Conservation (phyloP, 1,140 invertebrate genomes). For the Papilio aristodemus region DNA sequence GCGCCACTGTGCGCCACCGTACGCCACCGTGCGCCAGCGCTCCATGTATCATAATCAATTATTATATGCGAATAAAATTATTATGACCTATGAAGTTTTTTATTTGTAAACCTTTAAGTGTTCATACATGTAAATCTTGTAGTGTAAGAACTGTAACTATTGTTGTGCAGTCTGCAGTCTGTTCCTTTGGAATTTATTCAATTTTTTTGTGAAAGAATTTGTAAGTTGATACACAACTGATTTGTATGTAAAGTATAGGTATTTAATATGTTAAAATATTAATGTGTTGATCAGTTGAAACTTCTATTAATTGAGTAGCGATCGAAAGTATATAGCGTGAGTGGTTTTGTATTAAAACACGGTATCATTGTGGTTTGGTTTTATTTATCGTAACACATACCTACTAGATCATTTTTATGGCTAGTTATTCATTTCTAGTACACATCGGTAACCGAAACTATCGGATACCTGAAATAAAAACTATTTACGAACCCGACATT, state of each 20-base stretch:
- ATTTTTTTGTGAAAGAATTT: conserved; percentile 5
- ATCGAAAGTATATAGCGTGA: conserved; percentile 7
- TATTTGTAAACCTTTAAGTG: conserved; percentile 34
- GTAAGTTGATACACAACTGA: conserved; percentile 11
- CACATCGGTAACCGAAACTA: no score
- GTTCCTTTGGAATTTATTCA: background rate
- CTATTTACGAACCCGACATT: no score
- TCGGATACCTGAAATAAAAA: no score
- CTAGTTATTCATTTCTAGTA: no score
- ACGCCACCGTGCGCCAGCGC: conserved; percentile 57
- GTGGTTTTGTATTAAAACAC: conserved; percentile 13
- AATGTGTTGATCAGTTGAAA: background rate
- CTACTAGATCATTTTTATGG: background rate
- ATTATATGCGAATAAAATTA: conserved; percentile 80
- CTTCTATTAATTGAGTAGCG: conserved; percentile 13
- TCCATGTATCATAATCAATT: conserved; percentile 80
- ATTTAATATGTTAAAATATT: background rate
- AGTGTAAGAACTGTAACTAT: conserved; percentile 8
- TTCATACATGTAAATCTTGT: conserved; percentile 20
- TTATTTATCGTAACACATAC: background rate
- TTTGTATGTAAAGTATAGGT: conserved; percentile 14
- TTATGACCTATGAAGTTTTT: conserved; percentile 67
- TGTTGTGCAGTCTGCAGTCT: background rate
- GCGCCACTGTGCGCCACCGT: no score
- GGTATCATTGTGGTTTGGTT: conserved; percentile 13